Base-by-base conservation (phyloP, 2,113 vertebrate species). In the Trogon surrucura region DNA sequence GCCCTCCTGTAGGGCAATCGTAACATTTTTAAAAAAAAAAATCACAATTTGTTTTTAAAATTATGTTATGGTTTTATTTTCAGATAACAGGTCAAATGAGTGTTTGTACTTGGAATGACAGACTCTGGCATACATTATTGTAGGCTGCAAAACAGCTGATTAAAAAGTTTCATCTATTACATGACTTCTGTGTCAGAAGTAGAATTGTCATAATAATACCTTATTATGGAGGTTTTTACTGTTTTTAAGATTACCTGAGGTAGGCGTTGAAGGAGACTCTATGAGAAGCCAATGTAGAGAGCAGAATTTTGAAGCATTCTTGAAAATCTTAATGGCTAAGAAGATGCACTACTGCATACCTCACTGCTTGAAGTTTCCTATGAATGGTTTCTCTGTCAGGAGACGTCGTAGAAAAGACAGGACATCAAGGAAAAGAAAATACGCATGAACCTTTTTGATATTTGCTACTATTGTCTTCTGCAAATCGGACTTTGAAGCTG, bases 41-140 rank as follows among this genome's bases (percentile, higher is more conserved):
- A 36, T 36, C 27, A 61, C 44, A 25, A 56, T 86, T 86, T 93
- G 6, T 83, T 91, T 91, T 80, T 3, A 15, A 85, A 95, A 95
- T 87, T 85, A 30, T 74, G 65, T 87, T 89, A 72, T 45, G 36
- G 50, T 82, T 87, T 79, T 89, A 66, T 88, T 96, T n/a, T 87
- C 60, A 71, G 89, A 77, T 74, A 82, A 50, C 64, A 95, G 71
- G 85, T 90, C 79, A 95, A 66, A 70, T 56, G 50, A 84, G 23
- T 81, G 66, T 85, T 94, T 85, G 74, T 80, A 48, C 71, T 70
- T 83, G 64, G 47, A 90, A 69, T 78, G 73, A 74, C 83, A 89
- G 75, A 51, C n/a, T 15, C 30, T 77, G 29, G 71, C 51, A 82
- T 85, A 94, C 95, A 89, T 96, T 85, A 80, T 88, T 29, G 27